Evolutionary conservation across 2,113 vertebrate genomes (phyloP).

Genomic region (Coptodon rendalli): DNA sequence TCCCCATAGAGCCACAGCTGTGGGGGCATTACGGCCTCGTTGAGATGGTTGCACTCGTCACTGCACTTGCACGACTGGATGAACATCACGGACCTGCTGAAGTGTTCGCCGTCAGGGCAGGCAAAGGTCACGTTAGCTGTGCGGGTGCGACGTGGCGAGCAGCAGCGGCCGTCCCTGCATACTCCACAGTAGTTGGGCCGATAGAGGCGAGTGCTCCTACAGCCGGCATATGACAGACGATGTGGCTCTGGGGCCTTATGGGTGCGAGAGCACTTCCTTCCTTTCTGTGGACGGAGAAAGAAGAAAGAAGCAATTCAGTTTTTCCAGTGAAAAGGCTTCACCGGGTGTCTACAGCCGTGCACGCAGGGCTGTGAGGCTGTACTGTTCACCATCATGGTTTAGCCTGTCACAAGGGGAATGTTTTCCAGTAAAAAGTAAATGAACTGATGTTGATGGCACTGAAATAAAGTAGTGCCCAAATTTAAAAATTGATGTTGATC

Average conservation of each 20-base stretch:
- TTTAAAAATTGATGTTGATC: background rate
- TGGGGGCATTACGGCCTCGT: slow-evolving; percentile 68
- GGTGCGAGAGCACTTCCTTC: slow-evolving; percentile 77
- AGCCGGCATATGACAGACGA: slow-evolving; percentile 73
- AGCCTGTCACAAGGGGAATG: background rate
- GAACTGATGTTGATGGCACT: background rate
- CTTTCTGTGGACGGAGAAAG: slow-evolving; percentile 64
- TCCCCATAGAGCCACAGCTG: slow-evolving; percentile 75
- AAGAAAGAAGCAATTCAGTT: background rate
- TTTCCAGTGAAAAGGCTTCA: background rate
- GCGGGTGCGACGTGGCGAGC: slow-evolving; percentile 73
- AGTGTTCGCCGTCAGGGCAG: slow-evolving; percentile 71
- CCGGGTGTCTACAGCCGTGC: background rate
- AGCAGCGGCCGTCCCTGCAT: slow-evolving; percentile 78
- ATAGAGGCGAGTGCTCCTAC: slow-evolving; percentile 74
- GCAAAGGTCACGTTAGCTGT: slow-evolving; percentile 70
- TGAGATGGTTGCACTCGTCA: slow-evolving; percentile 71
- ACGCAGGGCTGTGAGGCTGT: background rate
- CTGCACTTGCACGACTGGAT: slow-evolving; percentile 81
- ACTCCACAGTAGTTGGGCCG: slow-evolving; percentile 77
- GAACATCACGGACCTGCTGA: slow-evolving; percentile 75
- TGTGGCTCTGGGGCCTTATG: slow-evolving; percentile 75
- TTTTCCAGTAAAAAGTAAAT: background rate
- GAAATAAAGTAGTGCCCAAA: background rate
- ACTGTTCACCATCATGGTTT: background rate